phyloP scores from a whole-genome alignment of 2,888 invertebrate genomes.

The Caenorhabditis sp. region DNA sequence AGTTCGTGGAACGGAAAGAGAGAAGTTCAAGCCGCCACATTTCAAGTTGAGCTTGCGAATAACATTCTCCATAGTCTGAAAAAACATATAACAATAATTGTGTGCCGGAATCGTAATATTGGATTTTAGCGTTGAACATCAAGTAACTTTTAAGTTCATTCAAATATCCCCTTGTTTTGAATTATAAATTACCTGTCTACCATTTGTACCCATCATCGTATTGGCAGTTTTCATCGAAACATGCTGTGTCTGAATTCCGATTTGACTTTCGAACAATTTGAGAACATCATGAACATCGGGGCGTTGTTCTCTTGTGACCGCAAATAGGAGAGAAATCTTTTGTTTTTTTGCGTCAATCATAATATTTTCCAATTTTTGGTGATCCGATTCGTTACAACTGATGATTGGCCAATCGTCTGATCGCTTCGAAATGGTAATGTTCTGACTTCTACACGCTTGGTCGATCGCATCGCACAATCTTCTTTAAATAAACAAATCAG shows the following conservation, averaged over 20 bases:
- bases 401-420: conserved; percentile 10
- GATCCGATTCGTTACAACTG: conserved; percentile 4
- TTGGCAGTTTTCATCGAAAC: not conserved
- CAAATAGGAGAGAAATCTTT: conserved; percentile 9
- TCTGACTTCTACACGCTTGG: conserved; percentile 5
- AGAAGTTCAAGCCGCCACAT: conserved; percentile 42
- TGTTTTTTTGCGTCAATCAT: conserved; percentile 10
- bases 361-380: conserved; percentile 1
- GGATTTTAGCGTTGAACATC: too few species aligned
- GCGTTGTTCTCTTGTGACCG: conserved; percentile 12
- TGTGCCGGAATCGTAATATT: too few species aligned
- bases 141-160: too few species aligned
- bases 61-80: conserved; percentile 43
- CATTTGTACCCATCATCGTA: conserved; percentile 16
- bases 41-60: conserved; percentile 50
- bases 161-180: too few species aligned
- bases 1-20: conserved; percentile 12
- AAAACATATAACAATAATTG: too few species aligned
- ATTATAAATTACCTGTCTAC: conserved; percentile 7
- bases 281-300: conserved; percentile 29
- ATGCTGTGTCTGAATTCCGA: conserved; percentile 35
- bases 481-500: too few species aligned
- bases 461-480: conserved; percentile 11
- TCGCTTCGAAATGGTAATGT: not conserved
- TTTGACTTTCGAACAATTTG: conserved; percentile 28